Conservation (phyloP, 2,113 vertebrate species). For the Bubo blakistoni region DNA sequence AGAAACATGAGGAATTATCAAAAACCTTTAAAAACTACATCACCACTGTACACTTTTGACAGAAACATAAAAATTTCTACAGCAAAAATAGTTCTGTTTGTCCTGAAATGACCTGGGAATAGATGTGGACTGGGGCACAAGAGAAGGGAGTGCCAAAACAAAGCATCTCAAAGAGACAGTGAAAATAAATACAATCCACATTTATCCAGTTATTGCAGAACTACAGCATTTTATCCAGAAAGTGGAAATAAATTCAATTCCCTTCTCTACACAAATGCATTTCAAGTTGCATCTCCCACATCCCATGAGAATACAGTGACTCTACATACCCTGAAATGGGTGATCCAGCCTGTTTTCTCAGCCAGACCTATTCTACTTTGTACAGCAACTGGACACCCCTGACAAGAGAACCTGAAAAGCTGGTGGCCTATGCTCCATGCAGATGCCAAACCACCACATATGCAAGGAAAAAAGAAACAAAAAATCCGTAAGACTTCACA, state of each 20-base stretch:
- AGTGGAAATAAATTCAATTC: background rate
- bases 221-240: background rate
- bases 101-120: background rate
- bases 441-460: background rate
- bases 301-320: background rate
- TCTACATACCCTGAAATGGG: background rate
- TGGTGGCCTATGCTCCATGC: accelerated
- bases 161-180: background rate
- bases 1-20: background rate
- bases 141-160: background rate
- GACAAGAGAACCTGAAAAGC: accelerated
- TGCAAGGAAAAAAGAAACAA: background rate
- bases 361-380: background rate
- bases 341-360: background rate
- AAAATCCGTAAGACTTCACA: accelerated
- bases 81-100: background rate
- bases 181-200: background rate
- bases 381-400: background rate
- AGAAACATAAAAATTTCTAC: background rate
- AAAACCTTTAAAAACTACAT: background rate
- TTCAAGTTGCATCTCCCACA: background rate
- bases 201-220: background rate
- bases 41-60: background rate
- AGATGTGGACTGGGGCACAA: background rate
- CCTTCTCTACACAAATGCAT: background rate